Percentiles rank a stretch among this genome's conserved stretches.
phyloP scores from a whole-genome alignment of 2,888 invertebrate species.

The Yponomeuta cagnagella region DNA sequence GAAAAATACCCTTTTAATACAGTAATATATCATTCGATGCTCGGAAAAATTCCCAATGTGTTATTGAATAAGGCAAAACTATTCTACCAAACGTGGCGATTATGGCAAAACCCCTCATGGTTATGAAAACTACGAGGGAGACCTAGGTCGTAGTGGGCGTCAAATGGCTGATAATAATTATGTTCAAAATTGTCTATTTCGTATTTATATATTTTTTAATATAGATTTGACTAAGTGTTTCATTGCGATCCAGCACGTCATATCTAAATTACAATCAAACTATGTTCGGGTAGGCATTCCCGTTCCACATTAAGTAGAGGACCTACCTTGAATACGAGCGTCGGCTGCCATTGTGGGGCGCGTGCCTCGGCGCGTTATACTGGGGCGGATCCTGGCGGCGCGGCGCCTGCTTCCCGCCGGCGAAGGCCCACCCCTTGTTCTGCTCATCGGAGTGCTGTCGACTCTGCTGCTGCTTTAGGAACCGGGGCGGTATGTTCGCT shows the following conservation, averaged over 20 bases:
- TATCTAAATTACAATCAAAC: too few species aligned
- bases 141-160: too few species aligned
- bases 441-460: conserved; percentile 48
- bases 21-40: not conserved
- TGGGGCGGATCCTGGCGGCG: conserved; percentile 55
- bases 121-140: too few species aligned
- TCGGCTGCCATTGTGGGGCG: conserved; percentile 57
- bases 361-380: conserved; percentile 60
- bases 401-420: conserved; percentile 53
- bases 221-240: too few species aligned
- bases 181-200: too few species aligned
- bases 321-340: conserved; percentile 65
- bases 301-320: not conserved
- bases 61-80: too few species aligned
- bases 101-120: too few species aligned
- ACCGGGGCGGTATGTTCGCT: conserved; percentile 89
- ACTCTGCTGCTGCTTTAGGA: conserved; percentile 84
- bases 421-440: conserved; percentile 63
- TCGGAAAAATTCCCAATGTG: not conserved
- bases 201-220: too few species aligned
- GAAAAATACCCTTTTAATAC: conserved; percentile 16
- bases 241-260: too few species aligned
- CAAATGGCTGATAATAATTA: too few species aligned
- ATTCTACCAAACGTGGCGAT: too few species aligned
- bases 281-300: too few species aligned